Base-by-base conservation (phyloP, 2,888 invertebrate species). In the Agrochola litura region DNA sequence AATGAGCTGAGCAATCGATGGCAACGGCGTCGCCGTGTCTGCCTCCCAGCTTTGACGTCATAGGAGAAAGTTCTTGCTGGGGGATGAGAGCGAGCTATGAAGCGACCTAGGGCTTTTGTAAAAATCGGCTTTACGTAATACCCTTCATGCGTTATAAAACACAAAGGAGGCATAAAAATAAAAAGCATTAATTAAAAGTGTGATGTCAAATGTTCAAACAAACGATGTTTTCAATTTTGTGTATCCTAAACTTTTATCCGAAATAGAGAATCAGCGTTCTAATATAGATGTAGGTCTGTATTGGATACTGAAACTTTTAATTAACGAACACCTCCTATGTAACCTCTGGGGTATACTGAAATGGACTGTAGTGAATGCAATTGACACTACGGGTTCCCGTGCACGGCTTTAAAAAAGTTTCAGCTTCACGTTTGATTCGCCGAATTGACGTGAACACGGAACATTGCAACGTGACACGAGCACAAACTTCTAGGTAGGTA, bases 1-100 rank as follows among this genome's bases (percentile, higher is more conserved):
- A 92, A 91, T 91, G 90, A 86, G 79, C 74, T 72, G 79, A 68
- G 71, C 78, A 88, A 93, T 93, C 93, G 90, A 93, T 93, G 93
- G 72, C 58, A 46, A 10, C 9, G 93, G 92, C 93, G 93, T 73
- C 93, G 87, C 82, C 76, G 76, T 76, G 93, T 93, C 93, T 93
- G 86, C 68, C 87, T 84, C 83, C 87, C 76, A 69, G 54, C 80
- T 83, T 81, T 93, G 92, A 93, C 93, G 93, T 93, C 93, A 93
- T 73, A 22, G 77, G 85, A 76, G 89, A 92, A 89, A 90, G 88
- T 88, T 84, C 76, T 81, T 49, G n/a, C 37, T 58, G n/a, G 79
- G 79, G 79, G 63, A 76, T 76, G 84, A 74, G 82, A 82, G 72
- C 77, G 67, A 77, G 52, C 54, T 68, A 41, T 73, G 71, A 69